Percentiles rank a stretch among this genome's conserved stretches.
Conservation (phyloP, 1,140 invertebrate species). For the Eulimnadia texana region DNA sequence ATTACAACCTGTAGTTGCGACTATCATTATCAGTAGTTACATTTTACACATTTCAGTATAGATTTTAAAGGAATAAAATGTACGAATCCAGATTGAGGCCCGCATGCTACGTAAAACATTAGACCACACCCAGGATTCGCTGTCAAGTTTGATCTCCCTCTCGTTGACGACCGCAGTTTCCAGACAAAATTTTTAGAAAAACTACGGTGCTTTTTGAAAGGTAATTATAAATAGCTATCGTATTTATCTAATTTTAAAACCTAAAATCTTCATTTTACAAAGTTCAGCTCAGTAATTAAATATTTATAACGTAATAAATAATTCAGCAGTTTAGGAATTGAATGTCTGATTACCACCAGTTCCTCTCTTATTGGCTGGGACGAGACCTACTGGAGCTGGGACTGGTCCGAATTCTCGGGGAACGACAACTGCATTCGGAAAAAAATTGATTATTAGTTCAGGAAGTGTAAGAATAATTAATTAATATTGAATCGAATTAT, state of each 20-base stretch:
- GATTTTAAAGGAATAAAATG: neutral
- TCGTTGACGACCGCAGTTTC: neutral
- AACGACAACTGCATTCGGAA: too few species aligned
- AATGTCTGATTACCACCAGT: too few species aligned
- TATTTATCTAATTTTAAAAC: neutral
- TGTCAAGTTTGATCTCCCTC: neutral
- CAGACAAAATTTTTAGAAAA: neutral
- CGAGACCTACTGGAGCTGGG: too few species aligned
- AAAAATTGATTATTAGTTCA: too few species aligned
- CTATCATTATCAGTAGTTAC: neutral
- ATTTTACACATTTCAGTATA: neutral
- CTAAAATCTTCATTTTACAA: neutral
- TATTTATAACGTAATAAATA: too few species aligned
- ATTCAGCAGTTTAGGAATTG: too few species aligned
- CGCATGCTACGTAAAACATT: neutral
- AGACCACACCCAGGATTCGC: neutral
- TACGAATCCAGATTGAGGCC: neutral
- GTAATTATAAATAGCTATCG: neutral
- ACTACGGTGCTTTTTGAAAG: neutral
- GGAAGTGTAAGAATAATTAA: too few species aligned
- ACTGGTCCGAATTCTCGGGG: too few species aligned
- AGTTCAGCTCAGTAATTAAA: neutral
- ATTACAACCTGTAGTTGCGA: neutral
- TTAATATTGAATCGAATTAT: too few species aligned
- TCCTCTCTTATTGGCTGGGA: too few species aligned